Evolutionary conservation across 2,113 vertebrate genomes (phyloP).

Genomic region (Fukomys damarensis): DNA sequence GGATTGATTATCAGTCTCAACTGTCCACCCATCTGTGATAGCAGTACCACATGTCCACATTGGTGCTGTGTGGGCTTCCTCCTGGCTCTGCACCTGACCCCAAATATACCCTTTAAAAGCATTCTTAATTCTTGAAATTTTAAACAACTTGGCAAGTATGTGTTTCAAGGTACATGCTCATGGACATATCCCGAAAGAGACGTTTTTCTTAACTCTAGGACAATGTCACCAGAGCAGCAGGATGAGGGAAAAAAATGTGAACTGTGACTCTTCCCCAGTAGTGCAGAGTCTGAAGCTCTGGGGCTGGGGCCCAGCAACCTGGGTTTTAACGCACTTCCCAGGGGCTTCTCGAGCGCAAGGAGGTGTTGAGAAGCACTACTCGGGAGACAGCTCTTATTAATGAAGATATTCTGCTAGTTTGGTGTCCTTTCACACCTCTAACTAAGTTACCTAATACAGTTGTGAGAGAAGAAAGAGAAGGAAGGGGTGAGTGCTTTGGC

Average conservation of each 20-base stretch:
- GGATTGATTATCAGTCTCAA: background rate
- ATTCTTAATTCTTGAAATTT: background rate
- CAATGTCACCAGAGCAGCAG: background rate
- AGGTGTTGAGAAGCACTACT: background rate
- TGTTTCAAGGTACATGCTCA: background rate
- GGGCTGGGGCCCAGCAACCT: background rate
- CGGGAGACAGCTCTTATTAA: background rate
- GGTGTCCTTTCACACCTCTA: background rate
- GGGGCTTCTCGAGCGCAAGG: background rate
- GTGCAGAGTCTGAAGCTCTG: background rate
- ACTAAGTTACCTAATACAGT: constrained; percentile 8
- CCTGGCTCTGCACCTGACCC: background rate
- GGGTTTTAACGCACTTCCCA: background rate
- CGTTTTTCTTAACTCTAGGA: background rate
- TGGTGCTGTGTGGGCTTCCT: background rate
- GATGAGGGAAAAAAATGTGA: background rate
- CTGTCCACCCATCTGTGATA: background rate
- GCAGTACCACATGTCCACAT: background rate
- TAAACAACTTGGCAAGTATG: background rate
- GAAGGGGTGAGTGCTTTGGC: background rate
- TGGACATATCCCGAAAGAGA: background rate
- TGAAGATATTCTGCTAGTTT: background rate
- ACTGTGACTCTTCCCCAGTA: background rate
- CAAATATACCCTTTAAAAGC: background rate
- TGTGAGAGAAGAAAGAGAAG: background rate